Evolutionary conservation across 2,888 invertebrate genomes (phyloP).

Genomic region (Ramazzottius varieornatus): DNA sequence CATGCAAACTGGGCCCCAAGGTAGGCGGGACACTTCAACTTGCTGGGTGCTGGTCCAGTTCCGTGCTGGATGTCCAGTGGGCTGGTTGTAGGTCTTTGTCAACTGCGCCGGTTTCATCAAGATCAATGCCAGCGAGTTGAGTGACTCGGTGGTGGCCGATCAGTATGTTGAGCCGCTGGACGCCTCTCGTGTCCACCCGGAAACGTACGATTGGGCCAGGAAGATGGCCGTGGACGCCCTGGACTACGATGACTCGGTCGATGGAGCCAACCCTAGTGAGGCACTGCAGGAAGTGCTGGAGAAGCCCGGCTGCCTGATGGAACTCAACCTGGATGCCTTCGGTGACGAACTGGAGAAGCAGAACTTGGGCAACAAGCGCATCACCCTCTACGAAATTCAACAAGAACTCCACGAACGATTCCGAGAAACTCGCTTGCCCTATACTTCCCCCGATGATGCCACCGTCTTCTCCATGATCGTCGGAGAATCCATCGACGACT

Average conservation of each 20-base stretch:
- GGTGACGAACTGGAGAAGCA: slow-evolving; percentile 83
- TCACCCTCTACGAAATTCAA: slow-evolving; percentile 83
- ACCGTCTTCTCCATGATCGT: slow-evolving; percentile 79
- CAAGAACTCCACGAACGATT: slow-evolving; percentile 78
- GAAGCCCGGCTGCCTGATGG: slow-evolving; percentile 37
- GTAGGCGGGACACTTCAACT: background rate
- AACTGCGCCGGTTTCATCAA: slow-evolving; percentile 97
- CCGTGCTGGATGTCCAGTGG: too few relatives aligned
- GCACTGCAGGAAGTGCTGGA: slow-evolving; percentile 90
- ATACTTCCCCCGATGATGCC: slow-evolving; percentile 49
- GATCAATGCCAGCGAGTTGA: slow-evolving; percentile 81
- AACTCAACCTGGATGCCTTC: slow-evolving; percentile 89
- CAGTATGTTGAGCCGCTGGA: slow-evolving; percentile 32
- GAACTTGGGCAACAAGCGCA: slow-evolving; percentile 37
- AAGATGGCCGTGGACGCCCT: slow-evolving; percentile 99
- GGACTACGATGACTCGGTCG: slow-evolving; percentile 64
- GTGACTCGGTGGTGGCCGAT: slow-evolving; percentile 31
- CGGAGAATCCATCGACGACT: slow-evolving; percentile 38
- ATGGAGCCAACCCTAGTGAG: slow-evolving; percentile 71
- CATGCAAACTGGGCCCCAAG: slow-evolving; percentile 88
- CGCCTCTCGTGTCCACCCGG: slow-evolving; percentile 89
- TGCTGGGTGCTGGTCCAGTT: background rate
- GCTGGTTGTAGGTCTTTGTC: slow-evolving; percentile 50
- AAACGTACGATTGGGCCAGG: slow-evolving; percentile 97
- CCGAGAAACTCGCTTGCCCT: slow-evolving; percentile 57